Evolutionary conservation across 2,113 vertebrate genomes (phyloP).

Genomic region (Cochlearius cochlearius): DNA sequence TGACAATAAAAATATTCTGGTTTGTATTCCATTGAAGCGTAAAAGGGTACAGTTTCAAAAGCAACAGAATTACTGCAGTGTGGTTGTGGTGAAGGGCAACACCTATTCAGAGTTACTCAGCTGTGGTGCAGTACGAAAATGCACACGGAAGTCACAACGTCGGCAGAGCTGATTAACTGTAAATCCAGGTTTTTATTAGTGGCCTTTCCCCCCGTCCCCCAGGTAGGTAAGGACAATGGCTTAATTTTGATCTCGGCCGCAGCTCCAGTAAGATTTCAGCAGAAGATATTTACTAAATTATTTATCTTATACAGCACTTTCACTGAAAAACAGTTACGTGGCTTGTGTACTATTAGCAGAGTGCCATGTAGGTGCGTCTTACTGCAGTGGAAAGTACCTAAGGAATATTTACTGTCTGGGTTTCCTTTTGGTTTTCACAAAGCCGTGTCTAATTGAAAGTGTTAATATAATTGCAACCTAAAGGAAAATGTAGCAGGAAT

Average conservation of each 20-base stretch:
- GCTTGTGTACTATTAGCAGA: background rate
- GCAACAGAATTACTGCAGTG: background rate
- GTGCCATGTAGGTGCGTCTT: background rate
- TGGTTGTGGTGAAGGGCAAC: background rate
- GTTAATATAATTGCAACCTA: background rate
- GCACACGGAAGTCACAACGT: background rate
- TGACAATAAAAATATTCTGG: background rate
- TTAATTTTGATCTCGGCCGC: background rate
- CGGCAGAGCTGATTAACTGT: background rate
- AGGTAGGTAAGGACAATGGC: background rate
- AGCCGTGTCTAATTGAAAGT: background rate
- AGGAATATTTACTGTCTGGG: background rate
- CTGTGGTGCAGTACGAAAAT: background rate
- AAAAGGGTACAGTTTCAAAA: background rate
- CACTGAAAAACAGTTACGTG: background rate
- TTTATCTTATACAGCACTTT: background rate
- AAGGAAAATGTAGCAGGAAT: background rate
- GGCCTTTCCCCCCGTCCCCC: background rate
- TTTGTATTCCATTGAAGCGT: background rate
- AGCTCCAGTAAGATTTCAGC: background rate
- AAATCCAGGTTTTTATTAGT: background rate
- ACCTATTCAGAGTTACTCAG: background rate
- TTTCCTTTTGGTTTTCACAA: background rate
- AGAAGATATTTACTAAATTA: background rate
- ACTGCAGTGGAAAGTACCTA: background rate